Evolutionary conservation across 2,797 vertebrate species (phyloP), one percentile per base, ranked within the genome.

Genomic region (Pempheris klunzingeri): DNA sequence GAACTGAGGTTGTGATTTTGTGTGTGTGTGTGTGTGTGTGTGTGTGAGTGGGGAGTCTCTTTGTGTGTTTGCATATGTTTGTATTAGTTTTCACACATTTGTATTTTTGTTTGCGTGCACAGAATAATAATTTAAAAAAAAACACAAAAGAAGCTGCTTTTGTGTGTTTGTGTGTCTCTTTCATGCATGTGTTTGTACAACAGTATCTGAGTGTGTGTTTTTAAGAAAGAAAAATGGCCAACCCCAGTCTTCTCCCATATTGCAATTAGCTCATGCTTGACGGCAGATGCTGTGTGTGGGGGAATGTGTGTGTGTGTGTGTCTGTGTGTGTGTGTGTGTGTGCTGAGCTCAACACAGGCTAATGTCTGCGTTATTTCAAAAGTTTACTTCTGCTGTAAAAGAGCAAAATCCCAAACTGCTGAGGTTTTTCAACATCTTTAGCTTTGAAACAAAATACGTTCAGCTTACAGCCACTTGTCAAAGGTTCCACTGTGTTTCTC

Each of bases 251-350:
- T 57, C 61, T 34, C 52, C 32, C 30, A 52, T 22, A 24, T 39
- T 55, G 60, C 50, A 82, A 82, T 72, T 74, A 78, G 38, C 53
- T 70, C 58, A 30, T 52, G 49, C 41, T 49, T 62, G 80, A 75
- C 63, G 71, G 61, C 65, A 71, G 59, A 41, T 65, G 78, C 61
- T 71, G 71, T 50, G 72, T 76, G 71, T 41, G 30, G 11, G 30
- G 41, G 26, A 43, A 52, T 57, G 52, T 39, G 39, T 49, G 68
- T 57, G 59, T 58, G 68, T n/a, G n/a, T n/a, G n/a, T n/a, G n/a
- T n/a, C n/a, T n/a, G n/a, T n/a, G n/a, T n/a, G n/a, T n/a, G n/a
- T n/a, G n/a, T 57, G 52, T 39, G 39, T 49, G 68, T 57, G 59
- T 58, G 68, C 66, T 71, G 9, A 63, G 34, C 34, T 64, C 6